A percentile compares a stretch with the other conserved stretches of the same genome.
phyloP scores from a whole-genome alignment of 92 coral and sea anemone genomes.

The Galaxea fascicularis region DNA sequence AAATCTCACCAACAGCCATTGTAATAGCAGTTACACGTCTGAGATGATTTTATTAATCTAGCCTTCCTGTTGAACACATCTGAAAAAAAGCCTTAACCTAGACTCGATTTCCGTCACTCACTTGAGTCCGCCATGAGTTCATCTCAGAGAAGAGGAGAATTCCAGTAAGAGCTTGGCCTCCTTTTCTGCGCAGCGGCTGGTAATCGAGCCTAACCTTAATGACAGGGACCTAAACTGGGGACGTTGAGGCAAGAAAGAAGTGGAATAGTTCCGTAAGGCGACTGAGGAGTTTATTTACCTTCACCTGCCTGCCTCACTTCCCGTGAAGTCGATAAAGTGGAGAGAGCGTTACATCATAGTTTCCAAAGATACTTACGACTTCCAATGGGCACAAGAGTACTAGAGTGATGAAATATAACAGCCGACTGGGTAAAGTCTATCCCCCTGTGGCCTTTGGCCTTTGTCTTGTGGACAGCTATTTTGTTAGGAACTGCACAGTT shows the following conservation, averaged over 20 bases:
- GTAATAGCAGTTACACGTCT: constrained; percentile 3
- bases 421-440: constrained; percentile 40
- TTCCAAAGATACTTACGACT: constrained; percentile 41
- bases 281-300: constrained; percentile 3
- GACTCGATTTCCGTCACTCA: constrained; percentile 1
- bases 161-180: not conserved
- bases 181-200: not conserved
- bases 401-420: constrained; percentile 23
- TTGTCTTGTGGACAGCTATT: constrained; percentile 44
- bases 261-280: constrained; percentile 4
- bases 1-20: not conserved
- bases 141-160: not conserved
- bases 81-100: constrained; percentile 2
- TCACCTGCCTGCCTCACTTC: not conserved
- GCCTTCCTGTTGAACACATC: not conserved
- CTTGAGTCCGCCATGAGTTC: not conserved
- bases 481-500: constrained; percentile 24
- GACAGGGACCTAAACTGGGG: constrained; percentile 1
- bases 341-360: not conserved
- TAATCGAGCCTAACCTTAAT: not conserved
- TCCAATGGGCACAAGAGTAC: constrained; percentile 50
- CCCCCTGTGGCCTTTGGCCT: constrained; percentile 50
- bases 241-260: not conserved
- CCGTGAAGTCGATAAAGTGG: not conserved
- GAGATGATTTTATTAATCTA: not conserved